phyloP scores from a whole-genome alignment of 2,888 invertebrate species.

The Tetrapedia diversipes region DNA sequence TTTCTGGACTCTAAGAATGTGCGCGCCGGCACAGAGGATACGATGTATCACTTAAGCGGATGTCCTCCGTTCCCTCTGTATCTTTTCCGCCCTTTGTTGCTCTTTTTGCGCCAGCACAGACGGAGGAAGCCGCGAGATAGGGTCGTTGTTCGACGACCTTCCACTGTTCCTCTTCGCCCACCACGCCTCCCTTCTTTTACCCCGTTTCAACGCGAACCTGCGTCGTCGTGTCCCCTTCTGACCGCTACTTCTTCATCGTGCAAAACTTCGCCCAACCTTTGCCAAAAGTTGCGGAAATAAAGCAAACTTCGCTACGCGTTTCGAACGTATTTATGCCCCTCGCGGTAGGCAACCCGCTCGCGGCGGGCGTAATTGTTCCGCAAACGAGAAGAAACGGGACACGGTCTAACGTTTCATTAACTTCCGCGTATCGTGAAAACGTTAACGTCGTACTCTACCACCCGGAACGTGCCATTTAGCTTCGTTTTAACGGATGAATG shows the following conservation, averaged over 20 bases:
- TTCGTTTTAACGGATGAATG: background rate
- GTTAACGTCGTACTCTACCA: background rate
- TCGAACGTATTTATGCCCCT: slow-evolving; percentile 47
- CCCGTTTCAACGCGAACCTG: background rate
- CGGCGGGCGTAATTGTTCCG: slow-evolving; percentile 15
- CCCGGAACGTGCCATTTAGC: background rate
- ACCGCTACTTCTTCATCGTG: slow-evolving; percentile 7
- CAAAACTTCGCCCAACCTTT: background rate
- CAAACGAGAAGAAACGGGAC: slow-evolving; percentile 29
- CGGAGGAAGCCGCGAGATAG: background rate
- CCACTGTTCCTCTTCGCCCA: background rate
- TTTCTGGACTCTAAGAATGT: slow-evolving; percentile 46
- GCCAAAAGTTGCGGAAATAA: slow-evolving; percentile 60
- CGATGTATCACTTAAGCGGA: slow-evolving; percentile 73
- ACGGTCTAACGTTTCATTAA: slow-evolving; percentile 1
- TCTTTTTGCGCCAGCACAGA: slow-evolving; percentile 10
- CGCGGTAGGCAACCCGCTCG: background rate
- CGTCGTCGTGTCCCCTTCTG: background rate
- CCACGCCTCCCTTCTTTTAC: background rate
- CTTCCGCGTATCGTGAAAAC: background rate
- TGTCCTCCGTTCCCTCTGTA: slow-evolving; percentile 57
- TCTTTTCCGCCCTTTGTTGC: slow-evolving; percentile 45
- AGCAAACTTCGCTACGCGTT: slow-evolving; percentile 57
- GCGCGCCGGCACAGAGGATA: slow-evolving; percentile 47
- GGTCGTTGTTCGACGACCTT: slow-evolving; percentile 8